A percentile compares a stretch with the other conserved stretches of the same genome.
Conservation (phyloP, 2,888 invertebrate genomes). For the Ophioninae sp. region DNA sequence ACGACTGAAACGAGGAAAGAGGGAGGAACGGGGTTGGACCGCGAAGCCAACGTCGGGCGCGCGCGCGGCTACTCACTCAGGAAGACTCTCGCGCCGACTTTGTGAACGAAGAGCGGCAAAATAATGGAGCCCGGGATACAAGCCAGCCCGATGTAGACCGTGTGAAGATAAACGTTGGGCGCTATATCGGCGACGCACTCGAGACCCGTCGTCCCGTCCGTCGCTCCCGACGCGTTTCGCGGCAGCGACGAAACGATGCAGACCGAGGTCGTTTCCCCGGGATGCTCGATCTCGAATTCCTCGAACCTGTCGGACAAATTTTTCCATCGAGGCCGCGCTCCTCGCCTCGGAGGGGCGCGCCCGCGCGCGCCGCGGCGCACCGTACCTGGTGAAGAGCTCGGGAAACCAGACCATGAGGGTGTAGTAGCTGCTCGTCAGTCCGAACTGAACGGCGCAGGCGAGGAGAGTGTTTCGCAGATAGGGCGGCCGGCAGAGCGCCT, state of each 20-base stretch:
- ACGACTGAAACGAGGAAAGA: constrained; percentile 83
- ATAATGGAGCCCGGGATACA: constrained; percentile 91
- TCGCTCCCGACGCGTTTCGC: constrained; percentile 71
- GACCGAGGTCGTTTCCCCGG: constrained; percentile 87
- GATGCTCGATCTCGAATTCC: constrained; percentile 86
- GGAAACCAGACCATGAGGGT: constrained; percentile 97
- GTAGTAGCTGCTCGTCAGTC: constrained; percentile 93
- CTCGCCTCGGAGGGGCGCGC: too few relatives aligned
- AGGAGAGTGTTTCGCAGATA: constrained; percentile 89
- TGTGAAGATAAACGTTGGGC: constrained; percentile 87
- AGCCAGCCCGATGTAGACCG: constrained; percentile 90
- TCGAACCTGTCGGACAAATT: constrained; percentile 88
- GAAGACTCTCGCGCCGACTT: constrained; percentile 91
- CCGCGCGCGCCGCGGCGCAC: too few relatives aligned
- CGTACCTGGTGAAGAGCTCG: constrained; percentile 87
- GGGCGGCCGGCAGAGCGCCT: constrained; percentile 88
- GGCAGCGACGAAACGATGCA: constrained; percentile 88
- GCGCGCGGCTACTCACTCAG: constrained; percentile 90
- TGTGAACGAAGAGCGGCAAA: constrained; percentile 90
- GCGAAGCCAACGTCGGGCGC: too few relatives aligned
- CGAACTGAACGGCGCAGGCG: constrained; percentile 92
- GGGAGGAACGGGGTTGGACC: too few relatives aligned
- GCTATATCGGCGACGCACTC: constrained; percentile 86
- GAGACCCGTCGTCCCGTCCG: constrained; percentile 80
- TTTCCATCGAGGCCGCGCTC: too few relatives aligned